Conservation (phyloP, 2,888 invertebrate species). For the Neoaliturus tenellus region DNA sequence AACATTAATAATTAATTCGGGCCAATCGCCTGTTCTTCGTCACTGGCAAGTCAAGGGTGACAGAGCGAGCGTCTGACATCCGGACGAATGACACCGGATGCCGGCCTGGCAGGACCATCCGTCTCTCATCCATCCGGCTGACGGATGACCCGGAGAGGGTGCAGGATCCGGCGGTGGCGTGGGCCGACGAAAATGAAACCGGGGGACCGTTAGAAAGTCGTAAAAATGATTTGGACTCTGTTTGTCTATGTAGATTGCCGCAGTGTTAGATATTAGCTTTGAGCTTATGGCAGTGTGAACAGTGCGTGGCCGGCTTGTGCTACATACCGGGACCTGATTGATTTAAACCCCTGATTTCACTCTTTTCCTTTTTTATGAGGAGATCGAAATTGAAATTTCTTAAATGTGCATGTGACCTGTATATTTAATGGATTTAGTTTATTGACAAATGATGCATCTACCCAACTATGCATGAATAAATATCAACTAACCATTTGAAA, state of each 20-base stretch:
- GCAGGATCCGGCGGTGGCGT: neutral
- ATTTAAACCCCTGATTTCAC: too few relatives aligned
- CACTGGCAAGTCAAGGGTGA: neutral
- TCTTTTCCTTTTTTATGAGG: too few relatives aligned
- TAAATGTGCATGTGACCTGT: too few relatives aligned
- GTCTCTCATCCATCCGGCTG: neutral
- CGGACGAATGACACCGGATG: conserved; percentile 17
- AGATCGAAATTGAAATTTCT: too few relatives aligned
- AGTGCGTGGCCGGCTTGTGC: too few relatives aligned
- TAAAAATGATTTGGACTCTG: conserved; percentile 5
- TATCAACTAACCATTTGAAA: too few relatives aligned
- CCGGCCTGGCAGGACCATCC: neutral
- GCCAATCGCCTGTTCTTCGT: conserved; percentile 1
- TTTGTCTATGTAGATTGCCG: neutral
- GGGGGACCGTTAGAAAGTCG: neutral
- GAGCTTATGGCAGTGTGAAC: too few relatives aligned
- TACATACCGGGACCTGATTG: too few relatives aligned
- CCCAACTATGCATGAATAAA: too few relatives aligned
- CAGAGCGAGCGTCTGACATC: neutral
- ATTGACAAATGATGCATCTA: too few relatives aligned
- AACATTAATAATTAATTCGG: conserved; percentile 1
- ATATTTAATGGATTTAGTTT: too few relatives aligned
- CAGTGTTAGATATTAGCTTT: neutral
- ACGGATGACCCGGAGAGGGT: neutral
- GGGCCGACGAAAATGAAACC: conserved; percentile 22